Conservation (phyloP, 2,797 vertebrate species). For the Perodicticus potto region DNA sequence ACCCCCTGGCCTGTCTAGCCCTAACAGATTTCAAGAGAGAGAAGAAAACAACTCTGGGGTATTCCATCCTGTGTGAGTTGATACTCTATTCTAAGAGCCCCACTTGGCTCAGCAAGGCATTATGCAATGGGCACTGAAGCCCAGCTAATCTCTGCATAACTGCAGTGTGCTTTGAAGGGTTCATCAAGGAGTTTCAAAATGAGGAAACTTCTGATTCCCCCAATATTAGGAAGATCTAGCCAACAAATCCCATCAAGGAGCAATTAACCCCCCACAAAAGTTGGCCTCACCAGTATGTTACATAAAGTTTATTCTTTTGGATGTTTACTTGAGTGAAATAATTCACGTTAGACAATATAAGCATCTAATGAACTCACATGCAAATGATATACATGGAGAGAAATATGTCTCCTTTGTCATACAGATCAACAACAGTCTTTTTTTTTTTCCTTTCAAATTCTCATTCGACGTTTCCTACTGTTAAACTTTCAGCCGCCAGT, state of each 20-base stretch:
- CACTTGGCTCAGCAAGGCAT: neutral
- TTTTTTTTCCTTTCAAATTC: slow-evolving; percentile 80
- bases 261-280: neutral
- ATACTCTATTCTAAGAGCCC: neutral
- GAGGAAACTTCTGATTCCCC: neutral
- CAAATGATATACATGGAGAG: slow-evolving; percentile 73
- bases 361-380: slow-evolving; percentile 41
- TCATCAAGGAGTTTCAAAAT: slow-evolving; percentile 3
- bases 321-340: neutral
- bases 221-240: neutral
- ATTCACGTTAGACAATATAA: slow-evolving; percentile 44
- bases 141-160: neutral
- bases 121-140: no score
- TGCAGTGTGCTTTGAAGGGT: neutral
- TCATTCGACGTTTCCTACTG: slow-evolving; percentile 85
- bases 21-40: neutral
- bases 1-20: no score
- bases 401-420: slow-evolving; percentile 86
- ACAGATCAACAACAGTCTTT: slow-evolving; percentile 77
- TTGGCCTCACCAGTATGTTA: neutral
- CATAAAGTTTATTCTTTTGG: slow-evolving; percentile 2
- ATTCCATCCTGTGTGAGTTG: neutral
- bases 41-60: neutral
- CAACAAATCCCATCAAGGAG: neutral
- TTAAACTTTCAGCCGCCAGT: slow-evolving; percentile 90